These are phyloP conservation scores for Apteryx owenii DNA, from an alignment of 2,113 vertebrate genomes.

Conservation along the genomic window DNA sequence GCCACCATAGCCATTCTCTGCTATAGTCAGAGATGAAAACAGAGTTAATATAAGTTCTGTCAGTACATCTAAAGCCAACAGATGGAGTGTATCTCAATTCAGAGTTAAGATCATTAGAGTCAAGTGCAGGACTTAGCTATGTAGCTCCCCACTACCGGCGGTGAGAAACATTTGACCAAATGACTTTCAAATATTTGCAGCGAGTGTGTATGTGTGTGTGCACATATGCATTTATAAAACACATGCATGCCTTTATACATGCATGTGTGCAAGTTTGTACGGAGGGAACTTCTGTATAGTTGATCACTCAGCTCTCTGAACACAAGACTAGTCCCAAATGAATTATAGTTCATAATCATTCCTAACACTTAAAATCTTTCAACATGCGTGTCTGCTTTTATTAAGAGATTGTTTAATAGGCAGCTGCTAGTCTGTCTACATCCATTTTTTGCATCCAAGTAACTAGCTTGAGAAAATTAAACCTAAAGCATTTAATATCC, in stretches of 20 bases:
- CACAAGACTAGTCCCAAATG: not conserved
- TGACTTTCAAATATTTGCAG: not conserved
- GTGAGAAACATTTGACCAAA: not conserved
- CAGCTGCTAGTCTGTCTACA: not conserved
- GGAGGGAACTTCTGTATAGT: not conserved
- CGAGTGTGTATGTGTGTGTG: accelerated
- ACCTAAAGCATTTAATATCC: not conserved
- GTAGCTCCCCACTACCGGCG: not conserved
- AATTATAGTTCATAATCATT: not conserved
- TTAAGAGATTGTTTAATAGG: not conserved
- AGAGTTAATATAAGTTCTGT: not conserved
- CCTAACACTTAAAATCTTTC: not conserved
- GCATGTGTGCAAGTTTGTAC: not conserved
- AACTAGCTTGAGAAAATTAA: not conserved
- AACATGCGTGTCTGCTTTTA: not conserved
- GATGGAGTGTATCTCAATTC: not conserved
- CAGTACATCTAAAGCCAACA: not conserved
- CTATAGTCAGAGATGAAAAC: not conserved
- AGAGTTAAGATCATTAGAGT: not conserved
- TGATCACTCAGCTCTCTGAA: not conserved
- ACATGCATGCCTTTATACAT: not conserved
- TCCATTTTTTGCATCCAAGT: not conserved
- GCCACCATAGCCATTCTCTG: not conserved
- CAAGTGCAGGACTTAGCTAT: not conserved
- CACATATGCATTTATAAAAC: not conserved